phyloP scores from a whole-genome alignment of 2,113 vertebrate genomes.

The Halcyon senegalensis region DNA sequence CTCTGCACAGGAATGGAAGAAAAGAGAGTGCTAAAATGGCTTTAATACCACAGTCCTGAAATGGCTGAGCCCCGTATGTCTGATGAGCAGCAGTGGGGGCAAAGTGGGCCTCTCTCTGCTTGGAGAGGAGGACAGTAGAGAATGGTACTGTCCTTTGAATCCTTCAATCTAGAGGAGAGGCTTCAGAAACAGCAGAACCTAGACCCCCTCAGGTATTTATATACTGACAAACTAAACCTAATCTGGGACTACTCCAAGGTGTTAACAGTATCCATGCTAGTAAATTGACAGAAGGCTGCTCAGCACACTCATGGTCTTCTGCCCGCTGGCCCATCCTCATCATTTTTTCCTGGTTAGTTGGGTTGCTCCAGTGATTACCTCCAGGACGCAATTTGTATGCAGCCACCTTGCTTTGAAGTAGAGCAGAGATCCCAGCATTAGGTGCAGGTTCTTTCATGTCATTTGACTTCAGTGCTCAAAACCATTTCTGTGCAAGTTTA shows the following conservation, averaged over 20 bases:
- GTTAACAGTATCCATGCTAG: neutral
- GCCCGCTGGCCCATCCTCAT: neutral
- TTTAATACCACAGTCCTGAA: neutral
- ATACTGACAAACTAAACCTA: neutral
- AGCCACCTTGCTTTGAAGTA: neutral
- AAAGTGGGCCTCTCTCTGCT: neutral
- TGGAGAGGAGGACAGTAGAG: neutral
- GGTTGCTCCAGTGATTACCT: neutral
- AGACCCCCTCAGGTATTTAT: neutral
- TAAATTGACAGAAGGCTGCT: neutral
- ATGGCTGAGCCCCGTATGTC: neutral
- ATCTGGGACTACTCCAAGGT: neutral
- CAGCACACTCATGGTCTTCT: neutral
- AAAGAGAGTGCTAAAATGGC: neutral
- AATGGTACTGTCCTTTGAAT: neutral
- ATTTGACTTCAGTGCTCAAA: neutral
- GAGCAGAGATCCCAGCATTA: neutral
- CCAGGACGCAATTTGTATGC: neutral
- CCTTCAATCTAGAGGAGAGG: neutral
- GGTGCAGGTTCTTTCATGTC: neutral
- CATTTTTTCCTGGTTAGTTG: neutral
- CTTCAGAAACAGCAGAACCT: neutral
- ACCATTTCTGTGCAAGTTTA: neutral
- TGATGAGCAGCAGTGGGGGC: neutral
- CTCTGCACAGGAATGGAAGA: neutral